Evolutionary conservation across 2,113 vertebrate species (phyloP), one percentile per base, ranked within the genome.

Genomic region (Grammomys dolichurus): DNA sequence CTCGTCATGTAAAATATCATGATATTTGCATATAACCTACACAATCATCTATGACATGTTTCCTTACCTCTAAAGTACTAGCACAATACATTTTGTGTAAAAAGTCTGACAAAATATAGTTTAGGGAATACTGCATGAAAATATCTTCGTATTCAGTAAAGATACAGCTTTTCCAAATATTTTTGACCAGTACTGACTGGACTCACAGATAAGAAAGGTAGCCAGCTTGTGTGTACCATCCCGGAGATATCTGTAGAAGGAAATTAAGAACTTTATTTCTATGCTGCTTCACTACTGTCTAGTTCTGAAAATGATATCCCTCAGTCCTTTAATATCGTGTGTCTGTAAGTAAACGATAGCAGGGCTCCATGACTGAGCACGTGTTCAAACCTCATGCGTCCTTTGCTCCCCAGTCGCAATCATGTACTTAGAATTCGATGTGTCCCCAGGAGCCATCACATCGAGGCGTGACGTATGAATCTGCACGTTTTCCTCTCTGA

Each of bases 241-340:
- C 40, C 26, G 91, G 65, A 86, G 86, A 73, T 17, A 31, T 73
- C 60, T 24, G 2, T 48, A 69, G 72, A 80, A 82, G 75, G 75
- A 85, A 93, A 78, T n/a, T 56, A 56, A 43, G 80, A 73, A 73
- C 77, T 72, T 48, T n/a, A 86, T 77, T 81, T 65, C n/a, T 31
- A 51, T 33, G 20, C 87, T 86, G 65, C 56, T 86, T 81, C 24
- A 78, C 40, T n/a, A 69, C 20, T n/a, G 4, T 95, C 87, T 51
- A 54, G 43, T 92, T 93, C 80, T 96, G 72, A 77, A 81, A 95
- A 93, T 31, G 17, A 81, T 77, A 63, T 36, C 51, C n/a, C 31
- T 73, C 77, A 56, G 36, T 94, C 94, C 24, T 43, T 92, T 69
- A 73, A 77, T 63, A 36, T 81, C 70, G 36, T 17, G 76, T 92